Base-by-base conservation (phyloP, 2,797 vertebrate species). In the Cebuella pygmaea region DNA sequence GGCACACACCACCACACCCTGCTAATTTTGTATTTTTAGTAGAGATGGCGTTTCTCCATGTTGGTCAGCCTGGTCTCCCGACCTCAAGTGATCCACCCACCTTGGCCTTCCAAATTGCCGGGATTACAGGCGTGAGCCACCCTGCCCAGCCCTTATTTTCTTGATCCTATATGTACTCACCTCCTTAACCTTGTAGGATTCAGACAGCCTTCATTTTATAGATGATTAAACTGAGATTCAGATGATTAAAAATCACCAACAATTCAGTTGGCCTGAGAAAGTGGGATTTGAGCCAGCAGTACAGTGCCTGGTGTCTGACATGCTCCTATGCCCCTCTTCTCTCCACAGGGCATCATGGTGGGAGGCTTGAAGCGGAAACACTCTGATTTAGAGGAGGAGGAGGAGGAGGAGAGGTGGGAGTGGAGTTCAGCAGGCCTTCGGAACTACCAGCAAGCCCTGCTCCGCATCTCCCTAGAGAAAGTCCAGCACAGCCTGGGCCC, bases 401-500 rank as follows among this genome's bases (percentile, higher is more conserved):
- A 97, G 59, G 87, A 55, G 20, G 87, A 88, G 76, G 94, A 94
- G 44, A 96, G 87, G 46, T 92, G 96, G 97, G 95, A 9, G 94
- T 98, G 24, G 93, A 61, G 74, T 52, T 95, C 98, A 1, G 64
- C 97, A 33, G 95, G 96, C 59, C 95, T 96, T 22, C 88, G 75
- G 52, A 98, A 86, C 88, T 97, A 93, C 36, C 99, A 99, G 98
- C 99, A 99, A 98, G 99, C 98, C 20, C 98, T 99, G 75, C 98
- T 99, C 86, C 99, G 99, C 0, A 98, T 99, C 79, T 99, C 99
- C 3, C 95, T 99, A 57, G 98, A 98, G 95, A 99, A 99, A 98
- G 99, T 99, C 48, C 99, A 99, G 93, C 98, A 75, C 1, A 98
- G 99, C 46, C 99, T 99, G 91, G 98, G 98, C 90, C 98, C 99